Evolutionary conservation across 1,140 invertebrate species (phyloP), one percentile per base, ranked within the genome.

Genomic region (Neelides sp.): DNA sequence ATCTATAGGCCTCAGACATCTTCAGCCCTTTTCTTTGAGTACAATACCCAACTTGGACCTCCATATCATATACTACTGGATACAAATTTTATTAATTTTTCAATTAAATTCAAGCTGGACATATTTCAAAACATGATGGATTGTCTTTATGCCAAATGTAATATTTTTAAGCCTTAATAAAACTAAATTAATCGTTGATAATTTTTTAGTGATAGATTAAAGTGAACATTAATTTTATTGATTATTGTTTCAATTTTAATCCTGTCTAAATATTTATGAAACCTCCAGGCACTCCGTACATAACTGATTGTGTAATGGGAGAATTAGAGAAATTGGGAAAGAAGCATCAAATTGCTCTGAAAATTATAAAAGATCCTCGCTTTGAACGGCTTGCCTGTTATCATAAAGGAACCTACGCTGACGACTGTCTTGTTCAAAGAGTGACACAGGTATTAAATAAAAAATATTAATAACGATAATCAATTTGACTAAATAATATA

Each of bases 11-110:
- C 89, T 26, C 85, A 94, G 71, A 71, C 76, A 35, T 92, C 90
- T 28, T 91, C 90, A 7, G 90, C 91, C 0, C 66, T 99, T 50
- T 99, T 97, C 67, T 95, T 98, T 63, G 80, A 92, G 66, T 99
- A 98, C 69, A 99, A 99, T 65, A 96, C 85, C n/a, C 93, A 98
- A 66, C 69, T 99, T 2, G 96, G 92, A 1, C 96, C 96, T 12
- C 96, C 96, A 1, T 99, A 94, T 68, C 94, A 95, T 62, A 80
- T 99, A 34, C 70, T 99, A 26, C 68, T 99, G 13, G 96, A 99
- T 68, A 99, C 96, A 1, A 99, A 99, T 72, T 99, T 99, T 63
- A 82, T 99, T 2, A 98, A 98, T 65, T 98, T 98, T 67, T 92
- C 94, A 0, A 93, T 99, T 26, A 95, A 96, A 72, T 95, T 96